These are phyloP conservation scores for Odontocerum albicorne DNA, from an alignment of 2,888 invertebrate genomes.

Conservation along the genomic window DNA sequence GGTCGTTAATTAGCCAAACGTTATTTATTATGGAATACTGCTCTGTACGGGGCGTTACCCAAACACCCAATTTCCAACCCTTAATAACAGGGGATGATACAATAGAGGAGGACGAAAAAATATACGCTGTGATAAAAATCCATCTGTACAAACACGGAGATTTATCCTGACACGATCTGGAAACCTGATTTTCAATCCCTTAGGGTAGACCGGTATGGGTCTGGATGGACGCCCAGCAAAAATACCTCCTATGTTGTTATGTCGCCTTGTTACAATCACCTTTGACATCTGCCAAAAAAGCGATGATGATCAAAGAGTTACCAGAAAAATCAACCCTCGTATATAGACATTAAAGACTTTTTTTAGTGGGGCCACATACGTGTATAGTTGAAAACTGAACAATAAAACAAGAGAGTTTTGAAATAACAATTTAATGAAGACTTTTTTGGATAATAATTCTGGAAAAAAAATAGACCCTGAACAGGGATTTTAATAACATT, in stretches of 20 bases:
- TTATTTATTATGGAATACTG: slow-evolving; percentile 7
- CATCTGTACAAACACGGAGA: slow-evolving; percentile 34
- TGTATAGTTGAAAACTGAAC: too few species aligned
- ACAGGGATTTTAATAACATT: too few species aligned
- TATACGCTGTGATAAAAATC: slow-evolving; percentile 30
- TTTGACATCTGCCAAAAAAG: slow-evolving; percentile 28
- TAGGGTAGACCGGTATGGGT: slow-evolving; percentile 5
- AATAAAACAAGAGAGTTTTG: too few species aligned
- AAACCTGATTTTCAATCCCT: slow-evolving; percentile 10
- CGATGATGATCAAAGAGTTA: slow-evolving; percentile 7
- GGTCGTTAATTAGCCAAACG: slow-evolving; percentile 10
- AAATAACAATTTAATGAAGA: too few species aligned
- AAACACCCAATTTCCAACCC: slow-evolving; percentile 22
- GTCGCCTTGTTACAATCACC: slow-evolving; percentile 17
- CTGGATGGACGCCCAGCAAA: slow-evolving; percentile 30
- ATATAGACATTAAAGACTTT: too few species aligned
- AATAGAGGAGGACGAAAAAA: slow-evolving; percentile 14
- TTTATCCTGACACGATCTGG: slow-evolving; percentile 33
- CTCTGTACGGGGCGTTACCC: slow-evolving; percentile 15
- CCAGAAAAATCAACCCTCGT: slow-evolving; percentile 7
- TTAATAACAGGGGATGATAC: slow-evolving; percentile 21
- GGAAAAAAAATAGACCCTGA: too few species aligned
- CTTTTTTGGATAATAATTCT: too few species aligned
- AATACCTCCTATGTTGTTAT: slow-evolving; percentile 23
- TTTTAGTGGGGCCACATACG: too few species aligned